Conservation (phyloP, 2,113 vertebrate genomes). For the Rhinoderma darwinii region DNA sequence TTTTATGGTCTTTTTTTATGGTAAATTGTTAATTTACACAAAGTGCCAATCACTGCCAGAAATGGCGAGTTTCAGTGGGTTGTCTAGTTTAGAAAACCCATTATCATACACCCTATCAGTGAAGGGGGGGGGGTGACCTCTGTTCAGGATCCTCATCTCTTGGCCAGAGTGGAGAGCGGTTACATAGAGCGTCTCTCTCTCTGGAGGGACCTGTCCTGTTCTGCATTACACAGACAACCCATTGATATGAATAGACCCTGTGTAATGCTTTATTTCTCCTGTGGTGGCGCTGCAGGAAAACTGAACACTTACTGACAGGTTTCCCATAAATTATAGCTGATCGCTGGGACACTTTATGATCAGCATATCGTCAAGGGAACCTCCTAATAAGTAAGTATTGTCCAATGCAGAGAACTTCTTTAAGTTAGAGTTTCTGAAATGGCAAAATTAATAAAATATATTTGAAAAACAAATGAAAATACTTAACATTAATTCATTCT, state of each 20-base stretch:
- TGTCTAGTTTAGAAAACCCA: not conserved
- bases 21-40: not conserved
- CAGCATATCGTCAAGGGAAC: not conserved
- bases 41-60: not conserved
- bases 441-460: not conserved
- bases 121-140: not conserved
- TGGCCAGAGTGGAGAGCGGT: not conserved
- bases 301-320: not conserved
- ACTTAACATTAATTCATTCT: not conserved
- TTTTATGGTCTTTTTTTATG: not conserved
- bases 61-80: not conserved
- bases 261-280: not conserved
- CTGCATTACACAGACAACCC: not conserved
- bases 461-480: no score
- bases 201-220: not conserved
- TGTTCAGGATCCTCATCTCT: not conserved
- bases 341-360: not conserved
- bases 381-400: not conserved
- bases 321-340: not conserved
- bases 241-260: not conserved
- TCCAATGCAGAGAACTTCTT: not conserved
- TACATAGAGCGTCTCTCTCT: not conserved
- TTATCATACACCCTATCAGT: not conserved
- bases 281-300: not conserved
- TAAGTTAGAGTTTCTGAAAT: not conserved